Conservation (phyloP, 2,113 vertebrate species). For the Elgaria multicarinata region DNA sequence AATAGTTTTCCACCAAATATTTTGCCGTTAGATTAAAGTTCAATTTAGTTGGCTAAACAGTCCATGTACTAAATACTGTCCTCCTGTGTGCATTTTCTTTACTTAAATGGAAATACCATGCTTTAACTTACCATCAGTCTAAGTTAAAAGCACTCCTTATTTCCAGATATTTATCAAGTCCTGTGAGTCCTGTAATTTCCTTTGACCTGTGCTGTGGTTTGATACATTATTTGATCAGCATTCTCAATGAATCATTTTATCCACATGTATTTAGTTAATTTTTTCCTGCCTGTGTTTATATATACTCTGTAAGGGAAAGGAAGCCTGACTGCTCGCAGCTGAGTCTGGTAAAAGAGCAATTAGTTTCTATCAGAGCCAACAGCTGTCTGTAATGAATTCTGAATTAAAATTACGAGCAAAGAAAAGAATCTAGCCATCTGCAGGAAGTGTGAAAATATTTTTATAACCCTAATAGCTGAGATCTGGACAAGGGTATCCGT, state of each 20-base stretch:
- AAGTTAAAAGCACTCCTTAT: conserved; percentile 67
- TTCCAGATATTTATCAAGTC: conserved; percentile 73
- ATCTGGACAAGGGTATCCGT: conserved; percentile 72
- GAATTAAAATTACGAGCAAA: conserved; percentile 80
- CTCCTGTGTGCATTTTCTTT: conserved; percentile 56
- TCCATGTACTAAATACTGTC: conserved; percentile 49
- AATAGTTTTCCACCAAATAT: conserved; percentile 33
- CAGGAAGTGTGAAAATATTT: conserved; percentile 84
- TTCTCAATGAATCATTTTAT: conserved; percentile 76
- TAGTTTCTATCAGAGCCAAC: conserved; percentile 79
- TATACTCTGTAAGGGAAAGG: conserved; percentile 72
- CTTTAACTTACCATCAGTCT: conserved; percentile 60
- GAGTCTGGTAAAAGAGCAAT: conserved; percentile 78
- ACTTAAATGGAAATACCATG: conserved; percentile 36
- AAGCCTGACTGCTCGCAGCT: conserved; percentile 78
- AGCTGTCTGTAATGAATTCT: conserved; percentile 84
- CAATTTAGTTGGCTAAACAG: conserved; percentile 47
- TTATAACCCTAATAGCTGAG: conserved; percentile 78
- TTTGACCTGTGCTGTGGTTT: conserved; percentile 78
- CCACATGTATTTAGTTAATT: conserved; percentile 80
- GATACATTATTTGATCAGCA: conserved; percentile 75
- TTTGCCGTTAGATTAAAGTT: conserved; percentile 29
- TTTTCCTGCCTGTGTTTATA: conserved; percentile 77
- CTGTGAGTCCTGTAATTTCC: conserved; percentile 74
- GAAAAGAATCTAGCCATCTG: conserved; percentile 82